Evolutionary conservation across 2,797 vertebrate species (phyloP), one percentile per base, ranked within the genome.

Genomic region (Eulemur albifrons): DNA sequence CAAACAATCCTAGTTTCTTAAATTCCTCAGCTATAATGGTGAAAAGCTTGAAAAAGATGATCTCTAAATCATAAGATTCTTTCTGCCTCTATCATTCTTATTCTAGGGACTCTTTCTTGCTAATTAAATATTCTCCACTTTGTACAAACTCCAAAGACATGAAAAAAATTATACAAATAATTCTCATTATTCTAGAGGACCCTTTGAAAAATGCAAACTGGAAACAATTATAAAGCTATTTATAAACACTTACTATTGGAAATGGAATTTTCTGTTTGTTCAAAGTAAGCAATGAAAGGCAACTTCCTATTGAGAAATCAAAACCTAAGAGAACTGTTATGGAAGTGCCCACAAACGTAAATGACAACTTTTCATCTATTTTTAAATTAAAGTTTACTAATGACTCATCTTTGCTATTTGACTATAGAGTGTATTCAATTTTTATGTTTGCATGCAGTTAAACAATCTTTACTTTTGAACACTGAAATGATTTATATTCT

Each of bases 201-300:
- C 1, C 35, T 94, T 96, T 94, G 23, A 45, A 80, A 88, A 97
- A 86, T 83, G 65, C 65, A 67, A 84, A 91, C 90, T 97, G 97
- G 96, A 97, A 97, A 90, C 75, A 97, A 96, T 97, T 97, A 97
- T 67, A 91, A 94, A 87, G 43, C 54, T 97, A 94, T 97, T 97
- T 95, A 90, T 94, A 96, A 96, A 75, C 6, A 91, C 69, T 82
- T n/a, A 73, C 69, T 69, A 70, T 48, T 89, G n/a, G 72, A 97
- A 92, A 92, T 87, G 69, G 76, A 94, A 97, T 97, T 96, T 97
- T 94, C 69, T 95, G 23, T 88, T 96, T 94, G 57, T 84, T 97
- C 81, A 32, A 88, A 93, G 65, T 88, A 85, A 95, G 75, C 15
- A 63, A 76, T 92, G 95, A 97, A 94, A 95, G 88, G 87, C 63